phyloP scores from a whole-genome alignment of 1,140 invertebrate species.

The Prorops nasuta region DNA sequence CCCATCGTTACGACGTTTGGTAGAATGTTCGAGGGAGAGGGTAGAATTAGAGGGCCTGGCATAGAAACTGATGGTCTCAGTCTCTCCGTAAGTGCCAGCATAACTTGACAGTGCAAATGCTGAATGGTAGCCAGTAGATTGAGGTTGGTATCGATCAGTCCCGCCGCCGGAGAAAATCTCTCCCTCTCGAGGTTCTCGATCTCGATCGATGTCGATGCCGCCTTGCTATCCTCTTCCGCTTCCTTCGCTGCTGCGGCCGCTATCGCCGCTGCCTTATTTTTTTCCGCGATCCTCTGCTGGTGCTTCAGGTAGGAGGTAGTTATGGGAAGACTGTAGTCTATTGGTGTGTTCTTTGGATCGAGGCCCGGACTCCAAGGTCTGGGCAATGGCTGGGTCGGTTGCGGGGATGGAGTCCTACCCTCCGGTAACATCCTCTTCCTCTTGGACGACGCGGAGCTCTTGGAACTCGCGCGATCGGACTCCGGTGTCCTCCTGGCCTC shows the following conservation, averaged over 20 bases:
- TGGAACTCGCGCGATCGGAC: slow-evolving; percentile 46
- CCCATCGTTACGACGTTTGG: slow-evolving; percentile 25
- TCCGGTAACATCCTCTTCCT: slow-evolving; percentile 53
- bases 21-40: slow-evolving; percentile 21
- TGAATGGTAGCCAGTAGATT: slow-evolving; percentile 53
- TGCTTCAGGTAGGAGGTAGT: slow-evolving; percentile 84
- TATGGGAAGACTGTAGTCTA: slow-evolving; percentile 81
- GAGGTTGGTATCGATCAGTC: slow-evolving; percentile 52
- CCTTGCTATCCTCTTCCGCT: slow-evolving; percentile 1
- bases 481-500: slow-evolving; percentile 46
- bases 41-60: slow-evolving; percentile 37
- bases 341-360: slow-evolving; percentile 52
- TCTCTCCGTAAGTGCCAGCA: slow-evolving; percentile 51
- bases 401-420: slow-evolving; percentile 47
- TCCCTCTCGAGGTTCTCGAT: slow-evolving; percentile 13
- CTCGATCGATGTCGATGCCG: not conserved
- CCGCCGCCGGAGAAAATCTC: slow-evolving; percentile 43
- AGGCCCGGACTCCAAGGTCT: slow-evolving; percentile 46
- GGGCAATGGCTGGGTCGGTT: slow-evolving; percentile 36
- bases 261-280: slow-evolving; percentile 26
- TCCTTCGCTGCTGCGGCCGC: slow-evolving; percentile 10
- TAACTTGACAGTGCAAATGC: slow-evolving; percentile 53
- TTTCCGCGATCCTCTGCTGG: slow-evolving; percentile 60
- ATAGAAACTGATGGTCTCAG: slow-evolving; percentile 41
- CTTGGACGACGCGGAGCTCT: slow-evolving; percentile 45